phyloP scores from a whole-genome alignment of 2,113 vertebrate genomes.

The Parus major region DNA sequence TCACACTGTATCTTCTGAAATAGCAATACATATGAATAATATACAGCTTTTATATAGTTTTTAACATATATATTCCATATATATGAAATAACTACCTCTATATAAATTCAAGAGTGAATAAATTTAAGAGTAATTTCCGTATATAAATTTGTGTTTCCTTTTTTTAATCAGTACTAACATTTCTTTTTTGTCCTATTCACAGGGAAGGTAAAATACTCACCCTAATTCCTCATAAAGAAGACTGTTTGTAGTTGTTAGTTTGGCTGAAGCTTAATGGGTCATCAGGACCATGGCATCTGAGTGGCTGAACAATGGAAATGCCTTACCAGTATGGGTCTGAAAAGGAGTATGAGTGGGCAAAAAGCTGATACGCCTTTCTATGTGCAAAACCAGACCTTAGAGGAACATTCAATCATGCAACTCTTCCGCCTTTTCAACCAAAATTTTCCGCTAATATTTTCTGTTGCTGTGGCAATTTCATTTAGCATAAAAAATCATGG shows the following conservation, averaged over 20 bases:
- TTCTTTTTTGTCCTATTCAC: slow-evolving; percentile 41
- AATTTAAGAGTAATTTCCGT: not conserved
- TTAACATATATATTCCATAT: not conserved
- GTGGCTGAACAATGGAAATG: not conserved
- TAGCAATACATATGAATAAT: not conserved
- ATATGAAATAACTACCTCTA: not conserved
- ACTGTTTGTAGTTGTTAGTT: slow-evolving; percentile 40
- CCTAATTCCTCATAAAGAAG: slow-evolving; percentile 21
- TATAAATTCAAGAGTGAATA: not conserved
- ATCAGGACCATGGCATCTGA: not conserved
- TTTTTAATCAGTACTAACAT: slow-evolving; percentile 4
- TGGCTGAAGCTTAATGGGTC: slow-evolving; percentile 30
- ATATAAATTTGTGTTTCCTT: not conserved
- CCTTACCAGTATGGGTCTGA: not conserved
- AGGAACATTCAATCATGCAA: not conserved
- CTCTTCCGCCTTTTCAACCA: not conserved
- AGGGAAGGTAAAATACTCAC: slow-evolving; percentile 46
- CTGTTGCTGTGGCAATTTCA: not conserved
- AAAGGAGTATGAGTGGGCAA: slow-evolving; percentile 10
- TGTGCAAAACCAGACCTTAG: slow-evolving; percentile 39
- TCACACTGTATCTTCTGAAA: not conserved
- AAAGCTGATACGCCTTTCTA: slow-evolving; percentile 19
- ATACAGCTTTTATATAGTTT: not conserved
- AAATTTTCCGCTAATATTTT: not conserved
- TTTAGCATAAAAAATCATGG: not conserved